Base-by-base conservation (phyloP, 92 coral and sea anemone species). In the Micromussa lordhowensis region DNA sequence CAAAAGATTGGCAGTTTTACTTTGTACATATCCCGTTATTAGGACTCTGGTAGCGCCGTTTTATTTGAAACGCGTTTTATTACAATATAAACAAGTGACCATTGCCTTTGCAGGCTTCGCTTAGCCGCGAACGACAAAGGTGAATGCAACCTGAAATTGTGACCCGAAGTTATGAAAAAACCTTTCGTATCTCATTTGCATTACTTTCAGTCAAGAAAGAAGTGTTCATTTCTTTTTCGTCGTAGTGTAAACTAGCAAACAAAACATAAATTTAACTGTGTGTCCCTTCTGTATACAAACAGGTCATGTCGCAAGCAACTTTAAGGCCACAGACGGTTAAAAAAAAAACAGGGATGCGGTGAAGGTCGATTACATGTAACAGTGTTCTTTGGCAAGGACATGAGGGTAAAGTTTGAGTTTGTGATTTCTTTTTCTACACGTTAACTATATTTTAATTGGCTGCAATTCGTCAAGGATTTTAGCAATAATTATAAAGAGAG, bases 1-100 rank as follows among this genome's bases (percentile, higher is more conserved):
- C 83, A 86, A 86, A 77, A 86, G 89, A 86, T 86, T 86, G 68
- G 72, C 73, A 77, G 83, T 86, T 86, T 63, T 61, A 77, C 83
- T 86, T 77, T 86, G 83, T 86, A 78, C 89, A 77, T 31, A 61
- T 1, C 76, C 77, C 89, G 89, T 68, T 48, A 49, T 64, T 63
- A 83, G 51, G 48, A 63, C 68, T 73, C 68, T 36, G 14, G 53
- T 53, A 51, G 53, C 48, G 68, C 68, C 89, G 77, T 63, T 77
- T 77, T 76, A 51, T 84, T 57, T 15, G 34, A 74, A 84, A 34
- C 57, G 71, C 78, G 58, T 82, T 84, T 83, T 58, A 74, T 58
- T 75, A 40, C 57, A 84, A 57, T 57, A 84, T 31, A 57, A 58
- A 74, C 88, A 68, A 68, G 77, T 68, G 78, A 82, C 34, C 21